phyloP scores from a whole-genome alignment of 2,113 vertebrate species.

The Mesitornis unicolor region DNA sequence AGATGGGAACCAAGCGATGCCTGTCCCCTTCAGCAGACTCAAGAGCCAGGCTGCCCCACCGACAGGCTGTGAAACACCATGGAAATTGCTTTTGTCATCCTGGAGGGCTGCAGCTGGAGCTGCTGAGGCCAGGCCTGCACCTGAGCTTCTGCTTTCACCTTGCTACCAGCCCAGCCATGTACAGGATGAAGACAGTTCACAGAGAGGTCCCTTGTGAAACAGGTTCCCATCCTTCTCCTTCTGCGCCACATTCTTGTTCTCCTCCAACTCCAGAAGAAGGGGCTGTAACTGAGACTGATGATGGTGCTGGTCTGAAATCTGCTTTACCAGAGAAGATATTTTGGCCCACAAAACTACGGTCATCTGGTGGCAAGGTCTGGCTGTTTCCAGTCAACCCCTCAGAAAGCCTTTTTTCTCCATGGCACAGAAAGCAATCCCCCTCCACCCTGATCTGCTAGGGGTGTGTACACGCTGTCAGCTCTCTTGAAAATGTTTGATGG shows the following conservation, averaged over 20 bases:
- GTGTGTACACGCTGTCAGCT: neutral
- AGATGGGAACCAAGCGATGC: fast-evolving
- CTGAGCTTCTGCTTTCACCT: neutral
- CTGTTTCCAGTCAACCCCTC: neutral
- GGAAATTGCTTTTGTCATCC: neutral
- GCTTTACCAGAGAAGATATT: neutral
- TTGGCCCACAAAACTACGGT: neutral
- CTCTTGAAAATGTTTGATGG: too few species aligned
- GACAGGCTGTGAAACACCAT: neutral
- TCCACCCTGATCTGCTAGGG: neutral
- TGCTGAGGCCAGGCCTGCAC: neutral
- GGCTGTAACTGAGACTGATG: neutral
- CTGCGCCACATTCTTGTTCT: neutral
- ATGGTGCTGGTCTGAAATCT: neutral
- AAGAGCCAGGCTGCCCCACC: neutral
- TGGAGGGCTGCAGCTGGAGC: neutral
- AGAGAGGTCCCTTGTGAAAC: neutral
- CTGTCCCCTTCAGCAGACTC: neutral
- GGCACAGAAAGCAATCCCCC: neutral
- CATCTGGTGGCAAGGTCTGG: neutral
- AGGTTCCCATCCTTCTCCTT: neutral
- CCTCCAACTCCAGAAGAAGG: neutral
- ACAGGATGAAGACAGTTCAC: neutral
- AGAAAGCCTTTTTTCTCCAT: neutral
- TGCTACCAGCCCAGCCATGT: neutral